phyloP scores from a whole-genome alignment of 2,888 invertebrate genomes.

The Agriopis marginaria region DNA sequence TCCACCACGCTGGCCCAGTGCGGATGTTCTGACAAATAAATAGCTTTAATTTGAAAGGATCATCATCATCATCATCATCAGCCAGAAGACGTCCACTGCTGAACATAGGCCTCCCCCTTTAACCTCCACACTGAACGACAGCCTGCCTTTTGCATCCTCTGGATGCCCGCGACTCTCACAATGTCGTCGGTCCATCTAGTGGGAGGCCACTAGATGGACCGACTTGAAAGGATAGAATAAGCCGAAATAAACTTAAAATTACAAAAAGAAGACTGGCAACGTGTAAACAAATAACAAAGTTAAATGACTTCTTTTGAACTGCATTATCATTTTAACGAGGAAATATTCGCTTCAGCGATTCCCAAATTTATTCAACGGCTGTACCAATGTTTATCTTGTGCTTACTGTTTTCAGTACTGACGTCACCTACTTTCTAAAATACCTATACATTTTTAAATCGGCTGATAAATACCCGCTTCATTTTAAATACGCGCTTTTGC shows the following conservation, averaged over 20 bases:
- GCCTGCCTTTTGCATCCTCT: too few relatives aligned
- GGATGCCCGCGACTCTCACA: too few relatives aligned
- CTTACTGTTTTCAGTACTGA: conserved; percentile 6
- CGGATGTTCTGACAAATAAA: too few relatives aligned
- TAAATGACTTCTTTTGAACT: conserved; percentile 8
- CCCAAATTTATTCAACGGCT: conserved; percentile 3
- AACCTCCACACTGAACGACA: too few relatives aligned
- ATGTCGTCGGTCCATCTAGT: too few relatives aligned
- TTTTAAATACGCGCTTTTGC: conserved; percentile 7
- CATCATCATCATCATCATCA: too few relatives aligned
- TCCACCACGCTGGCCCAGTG: too few relatives aligned
- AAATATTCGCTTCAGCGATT: conserved; percentile 12
- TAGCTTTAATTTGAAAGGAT: too few relatives aligned
- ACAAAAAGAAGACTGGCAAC: neutral
- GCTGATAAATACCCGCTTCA: conserved; percentile 16
- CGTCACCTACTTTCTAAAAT: conserved; percentile 20
- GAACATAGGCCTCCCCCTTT: too few relatives aligned
- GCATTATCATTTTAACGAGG: conserved; percentile 28
- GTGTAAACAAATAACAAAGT: conserved; percentile 16
- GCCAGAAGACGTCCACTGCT: too few relatives aligned
- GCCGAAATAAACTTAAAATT: conserved; percentile 3
- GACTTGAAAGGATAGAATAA: neutral
- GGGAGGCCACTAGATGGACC: too few relatives aligned
- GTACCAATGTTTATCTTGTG: conserved; percentile 14
- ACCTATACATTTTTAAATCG: conserved; percentile 17